Evolutionary conservation across 2,797 vertebrate genomes (phyloP), one percentile per base, ranked within the genome.

Genomic region (Chaetophractus vellerosus): DNA sequence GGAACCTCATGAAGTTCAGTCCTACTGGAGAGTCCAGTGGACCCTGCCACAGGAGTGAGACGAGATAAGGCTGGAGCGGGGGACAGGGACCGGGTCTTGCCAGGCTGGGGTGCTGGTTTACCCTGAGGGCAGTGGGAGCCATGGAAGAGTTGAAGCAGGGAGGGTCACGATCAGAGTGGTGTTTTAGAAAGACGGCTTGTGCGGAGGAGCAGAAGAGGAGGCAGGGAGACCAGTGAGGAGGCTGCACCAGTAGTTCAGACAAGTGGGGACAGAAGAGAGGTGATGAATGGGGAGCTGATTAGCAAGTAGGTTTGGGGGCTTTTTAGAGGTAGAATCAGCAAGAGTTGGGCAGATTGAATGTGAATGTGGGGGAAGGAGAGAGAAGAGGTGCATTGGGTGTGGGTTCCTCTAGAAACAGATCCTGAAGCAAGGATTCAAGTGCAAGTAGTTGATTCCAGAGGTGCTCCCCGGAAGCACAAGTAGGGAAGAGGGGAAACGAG

Each of bases 371-470:
- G 50, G 59, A 87, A n/a, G n/a, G 24, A n/a, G 3, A 33, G 28
- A 80, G 26, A 16, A 52, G 52, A 52, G 21, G 5, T 57, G 8
- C 68, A 52, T 66, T 75, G 52, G 59, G 33, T 74, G 74, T 82
- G 75, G 26, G 45, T 57, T 80, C n/a, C 12, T 36, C 57, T 26
- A 69, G 59, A 57, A 69, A 71, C 45, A 10, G 33, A 64, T 8
- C 33, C 55, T 69, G 69, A 71, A 23, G 57, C 45, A 26, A 68
- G 80, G 64, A 48, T 52, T 96, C 71, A 86, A 66, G 38, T 61
- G 16, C 26, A 87, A 64, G 9, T 79, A 19, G n/a, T 85, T 88
- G 36, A 68, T 79, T 88, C 86, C 11, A 24, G 87, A 95, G 69
- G 31, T 45, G 76, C 81, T 36, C 74, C 41, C 26, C 14, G 78